Conservation (phyloP, 2,888 invertebrate genomes). For the Cataglyphis rosenhaueri region DNA sequence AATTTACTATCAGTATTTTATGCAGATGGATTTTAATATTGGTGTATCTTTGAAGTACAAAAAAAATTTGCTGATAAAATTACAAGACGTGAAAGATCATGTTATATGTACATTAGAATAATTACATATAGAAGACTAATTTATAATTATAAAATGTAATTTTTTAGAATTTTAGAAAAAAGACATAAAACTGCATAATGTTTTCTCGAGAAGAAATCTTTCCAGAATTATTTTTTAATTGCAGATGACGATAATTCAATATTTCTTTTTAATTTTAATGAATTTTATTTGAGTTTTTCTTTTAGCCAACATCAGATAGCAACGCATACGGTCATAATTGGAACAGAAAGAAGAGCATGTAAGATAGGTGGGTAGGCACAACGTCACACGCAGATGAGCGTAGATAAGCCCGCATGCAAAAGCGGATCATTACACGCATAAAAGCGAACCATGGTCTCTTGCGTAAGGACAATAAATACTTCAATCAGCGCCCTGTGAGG, state of each 20-base stretch:
- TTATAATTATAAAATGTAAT: constrained; percentile 10
- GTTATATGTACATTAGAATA: constrained; percentile 3
- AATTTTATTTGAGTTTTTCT: not conserved
- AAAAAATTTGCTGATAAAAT: not conserved
- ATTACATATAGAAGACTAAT: not conserved
- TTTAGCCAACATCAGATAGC: constrained; percentile 23
- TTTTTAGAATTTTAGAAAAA: constrained; percentile 17
- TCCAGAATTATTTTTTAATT: not conserved
- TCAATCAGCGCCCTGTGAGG: constrained; percentile 84
- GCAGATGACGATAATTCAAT: not conserved
- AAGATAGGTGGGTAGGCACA: not conserved
- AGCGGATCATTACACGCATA: constrained; percentile 83
- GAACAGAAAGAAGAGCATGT: constrained; percentile 40
- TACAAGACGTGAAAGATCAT: not conserved
- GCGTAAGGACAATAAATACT: constrained; percentile 82
- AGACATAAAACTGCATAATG: not conserved
- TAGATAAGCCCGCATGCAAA: constrained; percentile 78
- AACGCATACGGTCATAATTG: constrained; percentile 42
- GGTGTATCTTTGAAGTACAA: not conserved
- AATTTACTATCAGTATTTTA: constrained; percentile 65
- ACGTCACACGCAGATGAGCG: constrained; percentile 64
- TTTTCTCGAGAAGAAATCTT: not conserved
- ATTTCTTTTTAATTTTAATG: not conserved
- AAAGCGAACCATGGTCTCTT: constrained; percentile 67
- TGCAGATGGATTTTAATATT: constrained; percentile 68